Conservation (phyloP, 1,140 invertebrate genomes). For the Halesus radiatus region DNA sequence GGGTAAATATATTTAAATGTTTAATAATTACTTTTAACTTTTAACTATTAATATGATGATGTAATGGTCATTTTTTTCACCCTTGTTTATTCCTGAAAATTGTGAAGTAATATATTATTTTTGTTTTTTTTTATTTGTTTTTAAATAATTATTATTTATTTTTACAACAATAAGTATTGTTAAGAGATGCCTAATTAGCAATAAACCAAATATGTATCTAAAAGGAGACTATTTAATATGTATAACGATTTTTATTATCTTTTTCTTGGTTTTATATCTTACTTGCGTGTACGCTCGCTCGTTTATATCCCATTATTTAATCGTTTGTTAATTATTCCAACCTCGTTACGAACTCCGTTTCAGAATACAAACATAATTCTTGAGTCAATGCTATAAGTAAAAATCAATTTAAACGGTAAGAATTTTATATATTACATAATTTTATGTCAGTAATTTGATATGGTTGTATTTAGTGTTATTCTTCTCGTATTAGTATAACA, state of each 20-base stretch:
- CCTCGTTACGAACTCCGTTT: background rate
- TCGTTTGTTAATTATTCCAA: slow-evolving; percentile 2
- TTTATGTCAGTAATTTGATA: slow-evolving; percentile 50
- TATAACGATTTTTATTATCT: background rate
- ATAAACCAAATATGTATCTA: slow-evolving; percentile 58
- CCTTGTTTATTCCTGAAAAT: slow-evolving; percentile 20
- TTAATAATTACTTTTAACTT: slow-evolving; percentile 2
- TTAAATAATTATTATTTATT: slow-evolving; percentile 56
- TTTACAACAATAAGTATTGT: slow-evolving; percentile 43
- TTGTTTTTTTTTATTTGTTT: slow-evolving; percentile 33
- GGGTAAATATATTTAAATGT: slow-evolving; percentile 49
- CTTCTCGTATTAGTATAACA: slow-evolving; percentile 45
- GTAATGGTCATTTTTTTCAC: slow-evolving; percentile 20
- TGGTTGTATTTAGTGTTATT: slow-evolving; percentile 56
- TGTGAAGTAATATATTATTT: slow-evolving; percentile 20
- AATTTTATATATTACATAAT: slow-evolving; percentile 31
- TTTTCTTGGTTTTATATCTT: background rate
- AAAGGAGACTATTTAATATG: slow-evolving; percentile 26
- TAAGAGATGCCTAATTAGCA: slow-evolving; percentile 52
- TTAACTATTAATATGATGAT: background rate
- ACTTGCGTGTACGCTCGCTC: background rate
- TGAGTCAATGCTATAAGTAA: slow-evolving; percentile 7
- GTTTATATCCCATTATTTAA: slow-evolving; percentile 14
- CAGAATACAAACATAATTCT: slow-evolving; percentile 14
- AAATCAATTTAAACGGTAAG: background rate